These are phyloP conservation scores for Pseudomyrmex dendroicus DNA, from an alignment of 1,140 invertebrate genomes.

Conservation along the genomic window DNA sequence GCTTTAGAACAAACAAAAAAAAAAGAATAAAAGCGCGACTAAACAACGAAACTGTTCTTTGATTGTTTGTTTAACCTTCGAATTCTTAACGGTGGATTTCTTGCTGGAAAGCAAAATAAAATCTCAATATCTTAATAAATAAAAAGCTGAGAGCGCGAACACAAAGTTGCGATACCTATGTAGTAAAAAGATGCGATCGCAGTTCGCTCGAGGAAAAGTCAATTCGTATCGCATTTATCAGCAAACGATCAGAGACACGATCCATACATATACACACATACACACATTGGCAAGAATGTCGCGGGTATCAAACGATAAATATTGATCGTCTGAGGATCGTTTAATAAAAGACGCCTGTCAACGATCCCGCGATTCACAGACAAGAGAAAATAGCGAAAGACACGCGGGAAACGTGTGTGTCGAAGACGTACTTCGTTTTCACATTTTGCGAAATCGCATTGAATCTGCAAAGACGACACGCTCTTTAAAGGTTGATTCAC, in stretches of 20 bases:
- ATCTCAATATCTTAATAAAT: no score
- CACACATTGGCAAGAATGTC: no score
- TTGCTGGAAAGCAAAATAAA: no score
- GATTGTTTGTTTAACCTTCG: slow-evolving; percentile 3
- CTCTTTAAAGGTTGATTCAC: slow-evolving; percentile 59
- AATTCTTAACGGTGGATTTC: background rate
- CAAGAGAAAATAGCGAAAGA: background rate
- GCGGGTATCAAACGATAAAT: slow-evolving; percentile 19
- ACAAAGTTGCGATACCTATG: no score
- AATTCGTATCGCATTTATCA: slow-evolving; percentile 17
- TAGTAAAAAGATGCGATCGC: background rate
- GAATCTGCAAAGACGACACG: background rate
- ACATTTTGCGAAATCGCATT: slow-evolving; percentile 51
- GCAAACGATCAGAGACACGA: background rate
- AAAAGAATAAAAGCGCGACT: background rate
- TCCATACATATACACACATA: background rate
- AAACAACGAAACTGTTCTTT: background rate
- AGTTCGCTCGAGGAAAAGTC: slow-evolving; percentile 2
- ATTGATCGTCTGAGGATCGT: slow-evolving; percentile 35
- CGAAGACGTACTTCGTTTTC: slow-evolving; percentile 33
- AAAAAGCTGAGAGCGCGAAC: no score
- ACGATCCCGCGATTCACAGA: slow-evolving; percentile 4
- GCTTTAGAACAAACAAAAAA: background rate
- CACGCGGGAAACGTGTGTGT: background rate
- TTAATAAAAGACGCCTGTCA: slow-evolving; percentile 38